These are phyloP conservation scores for Lamprologus sp. DNA, from an alignment of 2,113 vertebrate species.

Conservation along the genomic window DNA sequence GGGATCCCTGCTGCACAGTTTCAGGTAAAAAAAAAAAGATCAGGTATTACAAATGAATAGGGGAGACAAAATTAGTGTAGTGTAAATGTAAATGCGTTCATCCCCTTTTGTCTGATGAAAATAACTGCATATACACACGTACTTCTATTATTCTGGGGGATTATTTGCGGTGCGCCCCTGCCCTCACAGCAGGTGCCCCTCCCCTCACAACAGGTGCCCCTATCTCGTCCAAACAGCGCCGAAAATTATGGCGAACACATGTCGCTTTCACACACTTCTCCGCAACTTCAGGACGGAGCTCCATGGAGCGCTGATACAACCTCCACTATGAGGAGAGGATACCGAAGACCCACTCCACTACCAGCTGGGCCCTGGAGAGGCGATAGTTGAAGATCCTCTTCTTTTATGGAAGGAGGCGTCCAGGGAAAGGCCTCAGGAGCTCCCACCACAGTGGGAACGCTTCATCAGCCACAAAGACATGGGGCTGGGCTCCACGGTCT, in stretches of 20 bases:
- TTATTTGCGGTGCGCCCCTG: too few species aligned
- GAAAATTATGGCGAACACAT: rapidly evolving
- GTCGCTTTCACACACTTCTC: neutral
- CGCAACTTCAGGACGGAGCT: rapidly evolving
- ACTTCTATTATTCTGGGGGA: too few species aligned
- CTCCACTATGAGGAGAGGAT: neutral
- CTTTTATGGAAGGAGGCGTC: rapidly evolving
- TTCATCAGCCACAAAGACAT: neutral
- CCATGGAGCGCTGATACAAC: rapidly evolving
- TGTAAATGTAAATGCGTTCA: too few species aligned
- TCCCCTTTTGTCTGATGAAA: too few species aligned
- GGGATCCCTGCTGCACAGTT: too few species aligned
- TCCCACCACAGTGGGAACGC: rapidly evolving
- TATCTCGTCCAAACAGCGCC: neutral
- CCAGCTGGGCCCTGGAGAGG: neutral
- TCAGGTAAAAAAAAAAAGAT: too few species aligned
- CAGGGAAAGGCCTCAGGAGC: neutral
- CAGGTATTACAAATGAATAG: too few species aligned
- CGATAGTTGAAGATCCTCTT: neutral
- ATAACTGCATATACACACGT: too few species aligned
- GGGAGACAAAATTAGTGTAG: too few species aligned
- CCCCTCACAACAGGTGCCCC: too few species aligned
- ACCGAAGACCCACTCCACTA: neutral
- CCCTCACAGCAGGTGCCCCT: too few species aligned
- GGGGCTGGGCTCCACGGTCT: neutral